These are phyloP conservation scores for Rhizoglyphus robini DNA, from an alignment of 1,140 invertebrate species.

Conservation along the genomic window DNA sequence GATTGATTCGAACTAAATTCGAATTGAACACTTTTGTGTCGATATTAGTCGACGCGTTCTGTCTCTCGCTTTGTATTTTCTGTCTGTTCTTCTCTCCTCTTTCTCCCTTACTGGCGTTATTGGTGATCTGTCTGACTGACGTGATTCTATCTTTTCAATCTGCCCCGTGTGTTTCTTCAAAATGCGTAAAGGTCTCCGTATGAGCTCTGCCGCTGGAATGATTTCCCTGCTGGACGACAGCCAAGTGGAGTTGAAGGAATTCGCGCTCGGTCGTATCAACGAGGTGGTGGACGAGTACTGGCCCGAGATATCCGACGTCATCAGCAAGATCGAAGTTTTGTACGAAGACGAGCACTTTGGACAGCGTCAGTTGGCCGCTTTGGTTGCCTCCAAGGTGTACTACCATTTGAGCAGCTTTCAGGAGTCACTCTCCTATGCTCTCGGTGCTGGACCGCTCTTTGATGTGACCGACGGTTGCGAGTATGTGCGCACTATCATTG, in stretches of 20 bases:
- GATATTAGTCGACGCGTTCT: too few relatives aligned
- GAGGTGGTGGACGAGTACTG: slow-evolving; percentile 93
- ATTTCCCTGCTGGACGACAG: slow-evolving; percentile 89
- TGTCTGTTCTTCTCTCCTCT: too few relatives aligned
- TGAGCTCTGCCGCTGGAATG: slow-evolving; percentile 58
- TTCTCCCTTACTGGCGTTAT: too few relatives aligned
- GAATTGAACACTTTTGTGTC: too few relatives aligned
- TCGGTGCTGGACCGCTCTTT: slow-evolving; percentile 81
- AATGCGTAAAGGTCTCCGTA: slow-evolving; percentile 14
- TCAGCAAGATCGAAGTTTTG: slow-evolving; percentile 92
- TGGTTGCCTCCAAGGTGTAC: slow-evolving; percentile 96
- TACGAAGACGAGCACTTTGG: slow-evolving; percentile 77
- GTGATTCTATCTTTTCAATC: too few relatives aligned
- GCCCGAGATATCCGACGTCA: slow-evolving; percentile 95
- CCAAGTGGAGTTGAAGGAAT: slow-evolving; percentile 78
- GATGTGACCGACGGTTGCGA: slow-evolving; percentile 82
- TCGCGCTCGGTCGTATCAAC: slow-evolving; percentile 76
- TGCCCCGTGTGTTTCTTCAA: too few relatives aligned
- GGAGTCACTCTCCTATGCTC: slow-evolving; percentile 82
- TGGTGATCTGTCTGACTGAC: too few relatives aligned
- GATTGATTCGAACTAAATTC: too few relatives aligned
- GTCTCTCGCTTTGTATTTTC: too few relatives aligned
- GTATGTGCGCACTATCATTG: slow-evolving; percentile 92
- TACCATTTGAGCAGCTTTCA: slow-evolving; percentile 93
- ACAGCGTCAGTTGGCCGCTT: slow-evolving; percentile 77